Percentiles rank a stretch among this genome's conserved stretches.
Evolutionary conservation across 2,797 vertebrate genomes (phyloP).

Genomic region (Echiichthys vipera): DNA sequence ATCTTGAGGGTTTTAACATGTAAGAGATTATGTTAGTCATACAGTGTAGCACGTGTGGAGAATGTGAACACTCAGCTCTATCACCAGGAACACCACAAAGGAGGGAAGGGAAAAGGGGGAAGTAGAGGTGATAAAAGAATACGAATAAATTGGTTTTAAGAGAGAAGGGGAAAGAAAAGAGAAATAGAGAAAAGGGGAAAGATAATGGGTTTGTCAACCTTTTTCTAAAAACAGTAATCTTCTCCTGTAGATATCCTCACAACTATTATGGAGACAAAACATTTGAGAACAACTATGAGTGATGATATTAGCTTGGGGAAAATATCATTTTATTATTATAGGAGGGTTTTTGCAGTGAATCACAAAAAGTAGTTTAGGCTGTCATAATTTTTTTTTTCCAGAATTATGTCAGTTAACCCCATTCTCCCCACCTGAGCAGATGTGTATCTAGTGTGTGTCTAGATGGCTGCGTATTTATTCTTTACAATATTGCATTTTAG

Average conservation of each 20-base stretch:
- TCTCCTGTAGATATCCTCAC: neutral
- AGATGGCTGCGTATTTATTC: too few relatives aligned
- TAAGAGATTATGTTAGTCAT: slow-evolving; percentile 49
- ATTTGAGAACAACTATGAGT: neutral
- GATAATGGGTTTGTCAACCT: neutral
- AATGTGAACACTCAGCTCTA: slow-evolving; percentile 22
- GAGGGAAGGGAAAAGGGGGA: neutral
- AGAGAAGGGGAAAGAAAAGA: neutral
- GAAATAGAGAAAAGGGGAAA: neutral
- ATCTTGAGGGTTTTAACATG: slow-evolving; percentile 40
- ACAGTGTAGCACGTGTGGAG: slow-evolving; percentile 5
- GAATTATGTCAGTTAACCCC: neutral
- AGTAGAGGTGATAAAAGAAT: neutral
- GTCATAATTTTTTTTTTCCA: neutral
- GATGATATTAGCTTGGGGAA: neutral
- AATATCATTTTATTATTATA: neutral
- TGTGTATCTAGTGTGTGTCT: too few relatives aligned
- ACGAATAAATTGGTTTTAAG: neutral
- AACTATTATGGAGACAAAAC: neutral
- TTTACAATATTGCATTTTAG: too few relatives aligned
- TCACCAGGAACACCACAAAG: slow-evolving; percentile 4
- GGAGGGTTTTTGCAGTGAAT: neutral
- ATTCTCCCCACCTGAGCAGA: too few relatives aligned
- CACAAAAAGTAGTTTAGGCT: neutral
- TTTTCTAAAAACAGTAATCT: neutral